phyloP scores from a whole-genome alignment of 1,140 invertebrate genomes.

The Bombus impatiens region DNA sequence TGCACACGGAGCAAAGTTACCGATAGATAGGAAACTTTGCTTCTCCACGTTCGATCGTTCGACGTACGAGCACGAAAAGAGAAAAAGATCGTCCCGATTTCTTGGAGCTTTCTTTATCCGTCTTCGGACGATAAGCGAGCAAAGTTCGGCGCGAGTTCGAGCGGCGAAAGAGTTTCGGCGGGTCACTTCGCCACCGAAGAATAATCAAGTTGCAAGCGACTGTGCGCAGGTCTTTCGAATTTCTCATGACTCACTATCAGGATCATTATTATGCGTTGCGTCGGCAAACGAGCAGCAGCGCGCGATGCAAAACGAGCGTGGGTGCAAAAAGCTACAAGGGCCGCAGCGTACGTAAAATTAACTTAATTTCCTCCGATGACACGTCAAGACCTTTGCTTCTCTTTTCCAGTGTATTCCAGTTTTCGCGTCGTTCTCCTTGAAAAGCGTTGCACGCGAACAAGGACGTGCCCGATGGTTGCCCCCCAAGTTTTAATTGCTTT shows the following conservation, averaged over 20 bases:
- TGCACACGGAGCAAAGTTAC: too few relatives aligned
- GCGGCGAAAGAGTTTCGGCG: slow-evolving; percentile 47
- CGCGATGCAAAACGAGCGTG: slow-evolving; percentile 37
- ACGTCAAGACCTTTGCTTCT: slow-evolving; percentile 43
- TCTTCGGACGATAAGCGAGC: background rate
- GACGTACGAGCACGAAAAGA: slow-evolving; percentile 48
- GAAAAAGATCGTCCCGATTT: slow-evolving; percentile 62
- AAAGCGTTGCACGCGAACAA: slow-evolving; percentile 41
- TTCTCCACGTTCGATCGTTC: slow-evolving; percentile 29
- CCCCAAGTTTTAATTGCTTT: slow-evolving; percentile 62
- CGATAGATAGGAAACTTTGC: background rate
- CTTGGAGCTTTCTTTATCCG: slow-evolving; percentile 2
- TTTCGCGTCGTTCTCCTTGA: slow-evolving; percentile 62
- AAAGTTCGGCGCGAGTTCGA: background rate
- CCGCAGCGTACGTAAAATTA: slow-evolving; percentile 51
- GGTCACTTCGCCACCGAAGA: background rate
- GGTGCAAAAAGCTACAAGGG: slow-evolving; percentile 51
- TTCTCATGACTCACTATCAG: slow-evolving; percentile 62
- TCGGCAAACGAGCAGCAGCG: slow-evolving; percentile 1
- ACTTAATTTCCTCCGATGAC: slow-evolving; percentile 64
- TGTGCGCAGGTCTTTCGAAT: slow-evolving; percentile 45
- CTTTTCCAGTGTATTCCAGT: slow-evolving; percentile 52
- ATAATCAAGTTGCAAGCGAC: slow-evolving; percentile 49
- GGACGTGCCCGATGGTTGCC: slow-evolving; percentile 46
- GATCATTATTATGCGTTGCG: slow-evolving; percentile 54